Evolutionary conservation across 1,140 invertebrate genomes (phyloP).

Genomic region (Apocrypta bakeri): DNA sequence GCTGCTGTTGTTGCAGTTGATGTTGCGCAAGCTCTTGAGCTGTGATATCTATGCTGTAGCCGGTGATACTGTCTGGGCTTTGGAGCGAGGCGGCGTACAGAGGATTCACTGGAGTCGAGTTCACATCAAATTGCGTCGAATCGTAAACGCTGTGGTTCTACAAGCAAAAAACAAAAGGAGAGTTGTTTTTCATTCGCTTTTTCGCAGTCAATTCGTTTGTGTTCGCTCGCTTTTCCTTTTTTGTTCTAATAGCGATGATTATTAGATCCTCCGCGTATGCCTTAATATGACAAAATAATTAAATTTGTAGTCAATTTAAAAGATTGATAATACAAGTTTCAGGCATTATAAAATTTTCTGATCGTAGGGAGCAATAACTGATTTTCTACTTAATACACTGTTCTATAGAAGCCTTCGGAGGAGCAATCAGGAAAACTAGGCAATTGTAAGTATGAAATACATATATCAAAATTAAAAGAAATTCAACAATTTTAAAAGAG

Average conservation of each 20-base stretch:
- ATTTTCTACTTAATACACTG: not conserved
- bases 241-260: too few species aligned
- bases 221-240: not conserved
- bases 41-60: slow-evolving; percentile 74
- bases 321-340: not conserved
- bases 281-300: not conserved
- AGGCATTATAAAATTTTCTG: not conserved
- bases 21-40: slow-evolving; percentile 67
- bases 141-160: slow-evolving; percentile 86
- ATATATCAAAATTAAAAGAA: not conserved
- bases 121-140: slow-evolving; percentile 84
- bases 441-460: not conserved
- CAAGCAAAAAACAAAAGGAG: slow-evolving; percentile 69
- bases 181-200: slow-evolving; percentile 24
- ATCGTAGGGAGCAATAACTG: not conserved
- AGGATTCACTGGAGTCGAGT: slow-evolving; percentile 81
- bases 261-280: too few species aligned
- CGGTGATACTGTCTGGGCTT: slow-evolving; percentile 84
- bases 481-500: not conserved
- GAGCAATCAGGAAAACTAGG: not conserved
- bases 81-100: slow-evolving; percentile 83
- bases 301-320: not conserved
- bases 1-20: slow-evolving; percentile 19
- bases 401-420: not conserved
- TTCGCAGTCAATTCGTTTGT: not conserved